Conservation (phyloP, 2,888 invertebrate species). For the Ectropis crepuscularia region DNA sequence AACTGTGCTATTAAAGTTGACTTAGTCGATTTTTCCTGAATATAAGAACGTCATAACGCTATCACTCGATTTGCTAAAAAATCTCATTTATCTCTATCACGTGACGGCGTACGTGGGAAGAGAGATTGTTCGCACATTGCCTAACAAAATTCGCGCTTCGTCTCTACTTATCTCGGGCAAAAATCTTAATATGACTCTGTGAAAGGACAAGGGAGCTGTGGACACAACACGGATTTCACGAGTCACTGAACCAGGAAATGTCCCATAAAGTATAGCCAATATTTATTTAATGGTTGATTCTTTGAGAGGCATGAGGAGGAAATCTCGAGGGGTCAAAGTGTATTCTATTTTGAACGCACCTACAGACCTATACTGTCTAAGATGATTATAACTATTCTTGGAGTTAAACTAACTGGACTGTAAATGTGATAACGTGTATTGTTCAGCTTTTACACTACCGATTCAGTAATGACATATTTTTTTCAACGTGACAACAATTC, state of each 20-base stretch:
- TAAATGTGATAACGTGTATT: too few species aligned
- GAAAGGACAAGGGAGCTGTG: slow-evolving; percentile 41
- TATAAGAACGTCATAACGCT: slow-evolving; percentile 39
- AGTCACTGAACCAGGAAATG: slow-evolving; percentile 50
- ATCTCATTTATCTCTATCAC: slow-evolving; percentile 50
- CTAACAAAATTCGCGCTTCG: slow-evolving; percentile 30
- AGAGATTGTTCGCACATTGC: slow-evolving; percentile 25
- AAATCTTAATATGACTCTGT: slow-evolving; percentile 45
- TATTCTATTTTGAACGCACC: background rate
- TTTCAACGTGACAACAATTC: too few species aligned
- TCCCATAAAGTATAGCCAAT: slow-evolving; percentile 52
- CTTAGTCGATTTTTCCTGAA: slow-evolving; percentile 32
- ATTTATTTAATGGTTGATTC: slow-evolving; percentile 47
- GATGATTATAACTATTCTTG: too few species aligned
- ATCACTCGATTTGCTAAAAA: slow-evolving; percentile 47
- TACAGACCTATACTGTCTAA: background rate
- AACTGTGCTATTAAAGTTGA: background rate
- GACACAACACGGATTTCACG: slow-evolving; percentile 53
- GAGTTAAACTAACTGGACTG: too few species aligned
- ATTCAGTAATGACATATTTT: too few species aligned
- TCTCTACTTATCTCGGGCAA: slow-evolving; percentile 27
- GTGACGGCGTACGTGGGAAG: slow-evolving; percentile 36
- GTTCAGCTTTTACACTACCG: too few species aligned
- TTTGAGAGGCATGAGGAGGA: slow-evolving; percentile 16
- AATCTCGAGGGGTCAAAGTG: slow-evolving; percentile 11